Conservation (phyloP, 1,140 invertebrate species). For the Centruroides sculpturatus region DNA sequence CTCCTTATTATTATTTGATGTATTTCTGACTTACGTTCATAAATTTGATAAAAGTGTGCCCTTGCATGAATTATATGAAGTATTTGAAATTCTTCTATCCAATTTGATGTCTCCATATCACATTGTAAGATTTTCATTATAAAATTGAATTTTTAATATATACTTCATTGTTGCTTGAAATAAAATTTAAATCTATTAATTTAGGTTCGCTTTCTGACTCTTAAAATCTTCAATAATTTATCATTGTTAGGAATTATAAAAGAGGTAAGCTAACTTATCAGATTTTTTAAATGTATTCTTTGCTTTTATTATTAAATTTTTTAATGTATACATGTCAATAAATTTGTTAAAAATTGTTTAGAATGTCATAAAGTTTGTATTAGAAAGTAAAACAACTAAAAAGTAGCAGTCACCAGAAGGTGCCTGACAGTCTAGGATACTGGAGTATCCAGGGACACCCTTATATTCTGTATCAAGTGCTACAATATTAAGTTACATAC, state of each 20-base stretch:
- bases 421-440: too few relatives aligned
- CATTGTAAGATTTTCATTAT: constrained; percentile 17
- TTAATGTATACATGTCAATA: neutral
- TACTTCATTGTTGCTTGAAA: neutral
- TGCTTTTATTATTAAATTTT: neutral
- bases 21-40: too few relatives aligned
- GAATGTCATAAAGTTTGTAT: too few relatives aligned
- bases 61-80: constrained; percentile 25
- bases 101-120: constrained; percentile 48
- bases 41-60: too few relatives aligned
- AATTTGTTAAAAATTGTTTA: too few relatives aligned
- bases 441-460: too few relatives aligned
- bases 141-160: neutral
- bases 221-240: constrained; percentile 45
- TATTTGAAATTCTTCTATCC: constrained; percentile 36
- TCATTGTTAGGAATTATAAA: neutral
- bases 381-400: too few relatives aligned
- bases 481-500: too few relatives aligned
- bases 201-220: constrained; percentile 46
- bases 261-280: neutral
- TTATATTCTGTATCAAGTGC: too few relatives aligned
- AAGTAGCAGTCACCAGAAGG: too few relatives aligned
- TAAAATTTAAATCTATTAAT: neutral
- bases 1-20: too few relatives aligned
- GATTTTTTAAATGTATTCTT: neutral